Evolutionary conservation across 2,113 vertebrate genomes (phyloP).

Genomic region (Thamnaconus septentrionalis): DNA sequence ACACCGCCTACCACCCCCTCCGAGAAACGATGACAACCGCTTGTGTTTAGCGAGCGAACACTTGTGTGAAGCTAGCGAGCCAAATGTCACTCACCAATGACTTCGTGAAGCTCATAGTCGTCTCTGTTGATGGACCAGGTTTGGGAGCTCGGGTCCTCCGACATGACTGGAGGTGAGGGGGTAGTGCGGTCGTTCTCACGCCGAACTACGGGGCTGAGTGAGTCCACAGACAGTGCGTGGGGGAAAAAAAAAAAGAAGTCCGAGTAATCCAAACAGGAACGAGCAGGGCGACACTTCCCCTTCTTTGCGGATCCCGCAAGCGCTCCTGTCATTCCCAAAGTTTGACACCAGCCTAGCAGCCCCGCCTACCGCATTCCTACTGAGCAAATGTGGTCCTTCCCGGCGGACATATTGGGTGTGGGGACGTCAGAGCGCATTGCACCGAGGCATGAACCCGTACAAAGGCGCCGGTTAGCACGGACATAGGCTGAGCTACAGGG

Average conservation of each 20-base stretch:
- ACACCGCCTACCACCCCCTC: background rate
- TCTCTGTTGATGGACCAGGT: conserved; percentile 96
- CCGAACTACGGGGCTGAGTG: conserved; percentile 26
- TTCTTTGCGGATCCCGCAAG: conserved; percentile 71
- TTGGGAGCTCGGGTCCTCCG: conserved; percentile 90
- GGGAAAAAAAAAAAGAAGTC: conserved; percentile 49
- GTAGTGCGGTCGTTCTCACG: conserved; percentile 48
- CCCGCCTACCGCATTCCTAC: conserved; percentile 78
- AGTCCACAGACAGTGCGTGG: conserved; percentile 41
- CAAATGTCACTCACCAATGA: conserved; percentile 86
- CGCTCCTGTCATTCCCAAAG: conserved; percentile 82
- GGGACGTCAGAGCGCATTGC: background rate
- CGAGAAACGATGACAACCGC: no score
- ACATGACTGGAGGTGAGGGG: conserved; percentile 89
- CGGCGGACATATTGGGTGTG: conserved; percentile 71
- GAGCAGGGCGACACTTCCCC: conserved; percentile 67
- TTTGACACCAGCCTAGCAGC: conserved; percentile 77
- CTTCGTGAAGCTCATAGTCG: conserved; percentile 96
- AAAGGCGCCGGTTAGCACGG: background rate
- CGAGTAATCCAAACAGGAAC: conserved; percentile 61
- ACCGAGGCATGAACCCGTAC: background rate
- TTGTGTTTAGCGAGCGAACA: background rate
- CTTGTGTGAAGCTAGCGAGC: conserved; percentile 43
- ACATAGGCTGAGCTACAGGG: background rate
- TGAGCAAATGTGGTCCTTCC: conserved; percentile 49